Evolutionary conservation across 2,888 invertebrate genomes (phyloP).

Genomic region (Pristionchus fissidentatus): DNA sequence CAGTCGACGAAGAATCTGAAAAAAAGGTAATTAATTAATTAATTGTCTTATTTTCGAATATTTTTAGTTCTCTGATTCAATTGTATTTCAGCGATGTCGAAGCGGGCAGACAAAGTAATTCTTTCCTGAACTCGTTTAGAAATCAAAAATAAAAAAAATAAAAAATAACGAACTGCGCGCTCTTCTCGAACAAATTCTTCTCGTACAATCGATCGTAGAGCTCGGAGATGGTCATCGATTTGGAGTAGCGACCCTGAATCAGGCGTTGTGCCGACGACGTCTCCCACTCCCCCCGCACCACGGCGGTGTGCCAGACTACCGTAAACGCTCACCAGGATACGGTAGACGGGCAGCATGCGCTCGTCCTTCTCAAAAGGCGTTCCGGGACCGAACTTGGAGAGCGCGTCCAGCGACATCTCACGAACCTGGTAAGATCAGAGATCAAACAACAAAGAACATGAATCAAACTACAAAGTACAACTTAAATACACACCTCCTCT

Average conservation of each 20-base stretch:
- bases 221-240: constrained; percentile 46
- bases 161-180: neutral
- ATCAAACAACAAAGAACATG: constrained; percentile 12
- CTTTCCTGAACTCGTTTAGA: too few species aligned
- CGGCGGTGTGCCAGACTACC: neutral
- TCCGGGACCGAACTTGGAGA: constrained; percentile 50
- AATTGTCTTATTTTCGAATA: neutral
- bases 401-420: constrained; percentile 46
- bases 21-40: neutral
- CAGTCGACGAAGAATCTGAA: constrained; percentile 47
- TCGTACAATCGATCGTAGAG: constrained; percentile 49
- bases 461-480: neutral
- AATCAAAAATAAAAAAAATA: neutral
- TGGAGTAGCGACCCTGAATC: constrained; percentile 47
- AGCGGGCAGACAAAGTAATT: too few species aligned
- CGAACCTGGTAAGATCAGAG: constrained; percentile 40
- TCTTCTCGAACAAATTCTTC: neutral
- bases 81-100: too few species aligned
- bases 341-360: constrained; percentile 51
- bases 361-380: constrained; percentile 51
- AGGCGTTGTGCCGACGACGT: neutral
- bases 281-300: neutral
- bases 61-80: too few species aligned
- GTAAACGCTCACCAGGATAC: constrained; percentile 47
- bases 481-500: constrained; percentile 22